Base-by-base conservation (phyloP, 1,140 invertebrate species). In the Drosophila pseudoobscura region DNA sequence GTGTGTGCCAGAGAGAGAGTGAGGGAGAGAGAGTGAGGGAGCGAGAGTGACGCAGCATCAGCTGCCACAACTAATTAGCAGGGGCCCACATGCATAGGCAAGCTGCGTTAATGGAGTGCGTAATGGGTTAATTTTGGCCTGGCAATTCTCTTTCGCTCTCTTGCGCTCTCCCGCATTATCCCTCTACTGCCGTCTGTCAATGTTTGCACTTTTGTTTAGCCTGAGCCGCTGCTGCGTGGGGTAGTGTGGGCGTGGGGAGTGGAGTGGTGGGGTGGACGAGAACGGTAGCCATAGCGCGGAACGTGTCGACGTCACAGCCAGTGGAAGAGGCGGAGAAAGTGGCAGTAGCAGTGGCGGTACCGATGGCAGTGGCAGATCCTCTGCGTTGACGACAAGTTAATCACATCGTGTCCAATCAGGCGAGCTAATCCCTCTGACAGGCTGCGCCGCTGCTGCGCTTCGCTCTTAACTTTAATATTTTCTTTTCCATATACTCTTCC, bases 361-460 rank as follows among this genome's bases (percentile, higher is more conserved):
- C 15, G 47, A 62, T 57, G 50, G 49, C 39, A 60, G 47, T 56
- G 63, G 52, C 29, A 46, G 35, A 39, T 39, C 35, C 35, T 39
- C 35, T 39, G 11, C 62, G 47, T 52, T 75, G 77, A 80, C 76
- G 66, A 84, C 80, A 84, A 84, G 74, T 88, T 87, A 87, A 87
- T 87, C 82, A 87, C 83, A 88, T 87, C 65, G 78, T 87, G 82
- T 87, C 82, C 83, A 87, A 87, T 87, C 82, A 87, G 62, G 58
- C 82, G 60, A 78, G 69, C 78, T 87, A 87, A 87, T 87, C 82
- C 75, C 54, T 55, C 45, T 64, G 78, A 52, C 76, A 69, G 70
- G 45, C 78, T 56, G 56, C 55, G 56, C 56, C 61, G 39, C 13
- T 50, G 43, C 44, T 50, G 15, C 35, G n/a, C 41, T 52, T 46